These are phyloP conservation scores for Cairina moschata DNA, from an alignment of 2,113 vertebrate species.

Conservation along the genomic window DNA sequence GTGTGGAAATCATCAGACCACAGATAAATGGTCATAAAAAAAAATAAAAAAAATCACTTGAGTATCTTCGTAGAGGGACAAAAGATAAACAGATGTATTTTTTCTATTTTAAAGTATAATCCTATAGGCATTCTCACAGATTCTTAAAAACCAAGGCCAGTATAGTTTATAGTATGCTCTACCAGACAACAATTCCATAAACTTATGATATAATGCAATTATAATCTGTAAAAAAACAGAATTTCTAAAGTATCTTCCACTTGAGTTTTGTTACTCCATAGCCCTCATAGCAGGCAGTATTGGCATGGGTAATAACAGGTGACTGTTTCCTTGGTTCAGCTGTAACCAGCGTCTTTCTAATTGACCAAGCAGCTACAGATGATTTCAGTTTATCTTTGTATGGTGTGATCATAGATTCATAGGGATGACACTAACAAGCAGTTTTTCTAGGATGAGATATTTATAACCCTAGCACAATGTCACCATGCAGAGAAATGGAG, in stretches of 20 bases:
- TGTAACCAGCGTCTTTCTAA: not conserved
- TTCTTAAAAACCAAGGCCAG: not conserved
- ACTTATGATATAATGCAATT: not conserved
- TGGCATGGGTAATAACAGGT: not conserved
- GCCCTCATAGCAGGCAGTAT: too few species aligned
- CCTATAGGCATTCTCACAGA: not conserved
- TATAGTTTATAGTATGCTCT: not conserved
- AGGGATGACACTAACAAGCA: not conserved
- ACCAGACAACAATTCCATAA: not conserved
- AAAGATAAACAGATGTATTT: not conserved
- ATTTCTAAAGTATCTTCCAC: accelerated
- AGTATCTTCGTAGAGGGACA: not conserved
- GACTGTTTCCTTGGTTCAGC: not conserved
- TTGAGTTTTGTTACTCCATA: not conserved
- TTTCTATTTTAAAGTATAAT: not conserved
- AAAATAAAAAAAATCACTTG: not conserved
- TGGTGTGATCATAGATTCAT: not conserved
- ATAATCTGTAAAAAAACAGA: not conserved
- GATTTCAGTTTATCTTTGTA: not conserved
- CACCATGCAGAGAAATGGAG: not conserved
- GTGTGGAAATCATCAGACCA: not conserved
- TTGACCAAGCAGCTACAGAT: not conserved
- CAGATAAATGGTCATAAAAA: not conserved
- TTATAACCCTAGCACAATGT: not conserved
- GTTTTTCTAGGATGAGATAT: not conserved